Evolutionary conservation across 2,113 vertebrate species (phyloP).

Genomic region (Microcebus tavaratra): DNA sequence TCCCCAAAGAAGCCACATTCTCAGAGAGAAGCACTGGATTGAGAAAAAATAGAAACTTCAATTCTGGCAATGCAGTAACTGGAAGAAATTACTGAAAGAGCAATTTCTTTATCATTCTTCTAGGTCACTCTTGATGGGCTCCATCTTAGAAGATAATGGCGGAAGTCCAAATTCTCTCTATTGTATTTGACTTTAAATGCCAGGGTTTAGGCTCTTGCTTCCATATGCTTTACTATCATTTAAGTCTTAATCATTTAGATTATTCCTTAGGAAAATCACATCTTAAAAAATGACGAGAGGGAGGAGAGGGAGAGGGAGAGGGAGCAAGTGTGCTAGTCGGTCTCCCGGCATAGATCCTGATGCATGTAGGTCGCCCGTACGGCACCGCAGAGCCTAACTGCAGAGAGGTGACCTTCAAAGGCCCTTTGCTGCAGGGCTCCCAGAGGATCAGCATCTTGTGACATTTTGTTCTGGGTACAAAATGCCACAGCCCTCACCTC

Average conservation of each 20-base stretch:
- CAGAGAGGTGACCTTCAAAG: slow-evolving; percentile 5
- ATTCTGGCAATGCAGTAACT: neutral
- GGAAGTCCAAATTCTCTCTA: neutral
- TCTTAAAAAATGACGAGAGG: neutral
- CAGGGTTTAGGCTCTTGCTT: neutral
- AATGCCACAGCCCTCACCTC: neutral
- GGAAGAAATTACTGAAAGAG: neutral
- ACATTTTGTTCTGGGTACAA: slow-evolving; percentile 6
- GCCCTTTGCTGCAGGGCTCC: neutral
- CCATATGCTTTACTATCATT: neutral
- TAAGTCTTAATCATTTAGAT: neutral
- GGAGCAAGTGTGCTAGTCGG: neutral
- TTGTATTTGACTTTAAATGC: slow-evolving; percentile 38
- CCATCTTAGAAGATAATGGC: neutral
- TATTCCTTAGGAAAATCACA: slow-evolving; percentile 14
- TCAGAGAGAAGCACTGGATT: neutral
- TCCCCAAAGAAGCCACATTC: neutral
- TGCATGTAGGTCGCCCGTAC: neutral
- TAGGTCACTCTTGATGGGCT: neutral
- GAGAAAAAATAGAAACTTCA: neutral
- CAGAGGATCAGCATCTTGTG: neutral
- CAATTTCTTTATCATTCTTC: neutral
- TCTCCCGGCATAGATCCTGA: neutral
- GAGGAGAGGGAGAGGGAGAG: neutral
- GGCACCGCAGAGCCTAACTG: neutral